Evolutionary conservation across 1,140 invertebrate species (phyloP).

Genomic region (Akabosia matsudoensis): DNA sequence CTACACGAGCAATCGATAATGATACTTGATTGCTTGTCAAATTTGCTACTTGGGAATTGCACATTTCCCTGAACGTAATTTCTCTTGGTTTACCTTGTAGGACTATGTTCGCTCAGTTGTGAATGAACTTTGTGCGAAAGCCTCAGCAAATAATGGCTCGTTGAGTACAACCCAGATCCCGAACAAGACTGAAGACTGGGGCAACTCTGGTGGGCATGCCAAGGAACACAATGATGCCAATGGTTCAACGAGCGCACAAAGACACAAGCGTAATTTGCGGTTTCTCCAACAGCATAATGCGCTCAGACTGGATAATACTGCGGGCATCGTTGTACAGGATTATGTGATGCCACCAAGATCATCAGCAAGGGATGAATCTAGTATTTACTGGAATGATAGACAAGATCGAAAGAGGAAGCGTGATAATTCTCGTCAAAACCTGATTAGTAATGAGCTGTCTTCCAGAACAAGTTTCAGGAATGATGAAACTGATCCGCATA

Average conservation of each 20-base stretch:
- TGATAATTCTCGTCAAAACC: not conserved
- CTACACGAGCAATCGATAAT: too few relatives aligned
- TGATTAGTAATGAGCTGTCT: conserved; percentile 4
- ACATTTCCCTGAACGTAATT: too few relatives aligned
- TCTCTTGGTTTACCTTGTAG: not conserved
- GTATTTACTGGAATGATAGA: not conserved
- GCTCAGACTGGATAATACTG: not conserved
- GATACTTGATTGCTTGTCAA: too few relatives aligned
- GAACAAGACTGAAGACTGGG: not conserved
- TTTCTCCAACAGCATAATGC: not conserved
- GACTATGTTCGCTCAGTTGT: conserved; percentile 4
- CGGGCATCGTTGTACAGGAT: too few relatives aligned
- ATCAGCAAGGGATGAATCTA: too few relatives aligned
- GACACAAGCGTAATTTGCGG: conserved; percentile 10
- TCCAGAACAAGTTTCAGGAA: too few relatives aligned
- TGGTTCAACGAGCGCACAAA: not conserved
- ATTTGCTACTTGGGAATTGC: too few relatives aligned
- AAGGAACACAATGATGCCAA: not conserved
- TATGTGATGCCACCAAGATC: not conserved
- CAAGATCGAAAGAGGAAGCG: not conserved
- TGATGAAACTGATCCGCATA: not conserved
- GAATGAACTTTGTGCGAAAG: conserved; percentile 11
- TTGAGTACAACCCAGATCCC: not conserved
- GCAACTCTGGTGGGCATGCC: not conserved
- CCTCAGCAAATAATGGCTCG: not conserved